Evolutionary conservation across 1,140 invertebrate species (phyloP), one percentile per base, ranked within the genome.

Genomic region (Cryptotermes secundus): DNA sequence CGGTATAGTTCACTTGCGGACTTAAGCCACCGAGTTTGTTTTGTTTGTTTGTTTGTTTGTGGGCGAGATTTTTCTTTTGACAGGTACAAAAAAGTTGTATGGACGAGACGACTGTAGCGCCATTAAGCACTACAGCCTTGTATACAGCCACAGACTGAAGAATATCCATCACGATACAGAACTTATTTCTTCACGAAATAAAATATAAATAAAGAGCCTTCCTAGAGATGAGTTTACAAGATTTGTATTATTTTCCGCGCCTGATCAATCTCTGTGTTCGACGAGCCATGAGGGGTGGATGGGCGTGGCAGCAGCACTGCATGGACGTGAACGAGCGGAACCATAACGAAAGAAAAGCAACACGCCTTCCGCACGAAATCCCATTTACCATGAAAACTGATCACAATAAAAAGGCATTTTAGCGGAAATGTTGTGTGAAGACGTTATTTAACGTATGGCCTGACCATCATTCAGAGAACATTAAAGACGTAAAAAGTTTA

Each of bases 291-390:
- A 49, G 16, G 16, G 3, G 22, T 72, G 59, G 59, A 31, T 12
- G 59, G 59, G 59, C 59, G 59, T 72, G 59, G 59, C 9, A n/a
- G 31, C 26, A 72, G 45, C 19, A 49, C 45, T 49, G 45, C 9
- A 49, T 49, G 22, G 45, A 72, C 26, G 26, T 26, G 59, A 72
- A 72, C n/a, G 3, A 72, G 59, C 59, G 59, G n/a, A 72, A 72
- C 59, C 59, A 72, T 72, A n/a, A 31, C 59, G 19, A 72, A 42
- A n/a, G 26, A 72, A 72, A 72, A 72, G 59, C n/a, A 72, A 72
- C 59, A 72, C 59, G 19, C 59, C 59, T 72, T 9, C 59, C 26
- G 26, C 59, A 72, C 59, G 59, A n/a, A 72, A 72, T 72, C 59
- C 14, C 26, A 72, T n/a, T 26, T 31, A 72, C n/a, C 26, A n/a